A percentile compares a stretch with the other conserved stretches of the same genome.
These are phyloP conservation scores for Hydrozoanthus gracilis DNA, from an alignment of 92 coral and sea anemone species.

Conservation along the genomic window DNA sequence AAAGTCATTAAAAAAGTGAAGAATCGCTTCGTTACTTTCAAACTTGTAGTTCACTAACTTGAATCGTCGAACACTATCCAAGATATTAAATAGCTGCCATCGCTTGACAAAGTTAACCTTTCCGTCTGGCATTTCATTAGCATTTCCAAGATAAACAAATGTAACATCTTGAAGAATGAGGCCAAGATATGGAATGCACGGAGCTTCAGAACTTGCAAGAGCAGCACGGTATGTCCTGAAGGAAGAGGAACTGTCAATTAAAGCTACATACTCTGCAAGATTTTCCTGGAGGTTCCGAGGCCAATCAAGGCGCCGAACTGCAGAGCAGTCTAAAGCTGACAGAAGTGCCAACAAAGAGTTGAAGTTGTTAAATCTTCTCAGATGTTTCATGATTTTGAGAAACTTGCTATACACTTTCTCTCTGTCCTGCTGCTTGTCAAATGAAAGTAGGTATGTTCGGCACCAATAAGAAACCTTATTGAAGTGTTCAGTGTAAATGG, in stretches of 20 bases:
- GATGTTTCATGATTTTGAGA: slow-evolving; percentile 96
- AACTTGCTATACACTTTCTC: slow-evolving; percentile 92
- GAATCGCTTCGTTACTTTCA: slow-evolving; percentile 86
- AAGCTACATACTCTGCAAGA: slow-evolving; percentile 87
- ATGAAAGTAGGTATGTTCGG: slow-evolving; percentile 91
- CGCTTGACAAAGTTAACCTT: slow-evolving; percentile 98
- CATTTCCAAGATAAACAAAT: slow-evolving; percentile 95
- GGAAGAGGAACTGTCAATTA: slow-evolving; percentile 96
- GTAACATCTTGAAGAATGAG: slow-evolving; percentile 98
- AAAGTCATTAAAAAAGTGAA: slow-evolving; percentile 87
- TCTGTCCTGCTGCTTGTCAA: slow-evolving; percentile 91
- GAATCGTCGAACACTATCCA: slow-evolving; percentile 92
- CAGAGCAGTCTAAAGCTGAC: slow-evolving; percentile 97
- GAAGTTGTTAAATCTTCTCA: slow-evolving; percentile 92
- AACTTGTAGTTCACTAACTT: slow-evolving; percentile 86
- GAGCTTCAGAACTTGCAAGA: slow-evolving; percentile 80
- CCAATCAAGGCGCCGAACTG: slow-evolving; percentile 94
- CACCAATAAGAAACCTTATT: slow-evolving; percentile 99
- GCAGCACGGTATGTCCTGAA: slow-evolving; percentile 94
- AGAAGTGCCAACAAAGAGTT: slow-evolving; percentile 93
- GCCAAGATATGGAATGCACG: slow-evolving; percentile 97
- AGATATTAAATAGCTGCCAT: slow-evolving; percentile 96
- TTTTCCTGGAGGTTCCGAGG: slow-evolving; percentile 86
- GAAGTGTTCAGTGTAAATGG: slow-evolving; percentile 94
- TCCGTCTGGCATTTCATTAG: slow-evolving; percentile 97